phyloP scores from a whole-genome alignment of 2,797 vertebrate species.

The Adelosebastes latens region DNA sequence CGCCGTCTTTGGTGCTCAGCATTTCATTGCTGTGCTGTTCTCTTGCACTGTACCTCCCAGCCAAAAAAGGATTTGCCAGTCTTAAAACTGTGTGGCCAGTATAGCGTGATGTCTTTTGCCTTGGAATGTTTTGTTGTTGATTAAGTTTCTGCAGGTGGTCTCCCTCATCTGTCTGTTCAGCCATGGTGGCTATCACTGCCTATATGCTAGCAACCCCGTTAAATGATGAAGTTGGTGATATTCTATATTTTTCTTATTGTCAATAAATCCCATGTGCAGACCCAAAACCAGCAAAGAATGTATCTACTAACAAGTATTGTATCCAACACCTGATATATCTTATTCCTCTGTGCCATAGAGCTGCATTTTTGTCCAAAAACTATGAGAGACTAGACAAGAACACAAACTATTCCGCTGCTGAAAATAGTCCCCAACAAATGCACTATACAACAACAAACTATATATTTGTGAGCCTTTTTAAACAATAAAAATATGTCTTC shows the following conservation, averaged over 20 bases:
- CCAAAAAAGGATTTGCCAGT: neutral
- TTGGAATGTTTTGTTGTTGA: neutral
- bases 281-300: neutral
- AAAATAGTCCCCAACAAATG: neutral
- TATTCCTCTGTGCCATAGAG: conserved; percentile 23
- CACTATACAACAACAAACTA: neutral
- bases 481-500: neutral
- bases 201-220: conserved; percentile 1
- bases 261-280: conserved; percentile 6
- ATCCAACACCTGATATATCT: neutral
- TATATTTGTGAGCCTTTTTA: conserved; percentile 4
- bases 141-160: neutral
- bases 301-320: neutral
- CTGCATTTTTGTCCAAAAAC: neutral
- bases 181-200: conserved; percentile 32
- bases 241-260: conserved; percentile 11
- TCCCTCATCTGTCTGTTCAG: conserved; percentile 3
- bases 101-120: neutral
- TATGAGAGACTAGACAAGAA: neutral
- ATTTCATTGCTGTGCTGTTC: conserved; percentile 1
- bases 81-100: neutral
- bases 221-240: neutral
- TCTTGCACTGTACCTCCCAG: conserved; percentile 5
- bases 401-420: neutral
- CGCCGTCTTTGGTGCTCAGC: neutral